Evolutionary conservation across 2,113 vertebrate genomes (phyloP).

Genomic region (Pachyramphus minor): DNA sequence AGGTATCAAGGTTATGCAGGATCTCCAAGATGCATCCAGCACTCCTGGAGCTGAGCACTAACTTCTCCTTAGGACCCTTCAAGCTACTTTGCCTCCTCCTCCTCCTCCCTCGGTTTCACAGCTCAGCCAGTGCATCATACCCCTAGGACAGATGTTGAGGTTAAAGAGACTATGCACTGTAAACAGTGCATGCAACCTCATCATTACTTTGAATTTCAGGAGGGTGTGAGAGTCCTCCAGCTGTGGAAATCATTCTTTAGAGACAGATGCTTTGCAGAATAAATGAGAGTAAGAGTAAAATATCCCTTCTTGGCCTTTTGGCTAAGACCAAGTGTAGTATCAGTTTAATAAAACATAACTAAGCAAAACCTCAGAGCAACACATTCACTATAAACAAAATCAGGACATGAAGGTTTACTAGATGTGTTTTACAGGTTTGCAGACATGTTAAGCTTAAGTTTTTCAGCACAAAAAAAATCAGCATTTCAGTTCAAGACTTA

Average conservation of each 20-base stretch:
- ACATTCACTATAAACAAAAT: neutral
- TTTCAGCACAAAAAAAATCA: neutral
- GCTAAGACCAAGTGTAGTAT: neutral
- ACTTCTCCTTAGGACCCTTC: neutral
- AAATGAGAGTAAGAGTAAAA: neutral
- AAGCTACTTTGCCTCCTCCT: neutral
- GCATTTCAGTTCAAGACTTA: neutral
- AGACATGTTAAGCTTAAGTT: neutral
- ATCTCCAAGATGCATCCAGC: neutral
- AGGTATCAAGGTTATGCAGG: neutral
- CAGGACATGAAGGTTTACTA: neutral
- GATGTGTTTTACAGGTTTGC: neutral
- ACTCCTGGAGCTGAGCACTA: neutral
- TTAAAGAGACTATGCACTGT: neutral
- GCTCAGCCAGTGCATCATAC: neutral
- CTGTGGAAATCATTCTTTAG: neutral
- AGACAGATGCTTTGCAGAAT: neutral
- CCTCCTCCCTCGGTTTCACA: fast-evolving
- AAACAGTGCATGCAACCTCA: neutral
- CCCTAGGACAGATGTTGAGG: neutral
- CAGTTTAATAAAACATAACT: neutral
- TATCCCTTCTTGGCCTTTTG: neutral
- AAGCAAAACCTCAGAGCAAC: neutral
- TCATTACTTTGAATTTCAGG: neutral
- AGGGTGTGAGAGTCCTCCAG: neutral